Evolutionary conservation across 2,797 vertebrate species (phyloP), one percentile per base, ranked within the genome.

Genomic region (Salarias fasciatus): DNA sequence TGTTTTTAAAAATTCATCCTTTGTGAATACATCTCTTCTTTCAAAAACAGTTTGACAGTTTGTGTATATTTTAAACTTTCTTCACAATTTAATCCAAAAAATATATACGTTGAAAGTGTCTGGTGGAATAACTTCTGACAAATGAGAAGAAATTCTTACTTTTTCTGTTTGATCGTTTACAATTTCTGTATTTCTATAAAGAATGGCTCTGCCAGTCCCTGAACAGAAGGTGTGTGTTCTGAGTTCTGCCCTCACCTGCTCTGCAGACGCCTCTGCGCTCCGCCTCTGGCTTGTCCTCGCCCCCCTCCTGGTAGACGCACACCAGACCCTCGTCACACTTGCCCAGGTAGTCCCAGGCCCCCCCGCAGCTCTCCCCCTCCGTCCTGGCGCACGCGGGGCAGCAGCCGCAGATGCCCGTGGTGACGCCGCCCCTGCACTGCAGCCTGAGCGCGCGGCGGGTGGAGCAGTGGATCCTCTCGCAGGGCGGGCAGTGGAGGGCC

Each of bases 341-440:
- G 11, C 93, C 92, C 79, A 92, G 75, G 29, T 91, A 87, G 77
- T 91, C 90, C 92, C 92, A 93, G 0, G 79, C 65, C 2, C 92
- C 92, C 5, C 92, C 92, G 3, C 92, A 93, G 77, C 48, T 77
- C 77, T 93, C 89, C 11, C 85, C 90, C 29, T 69, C 75, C 0
- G 54, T 73, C n/a, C 68, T 75, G 72, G 91, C 90, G 33, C 92
- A 92, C 0, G 77, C 79, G 0, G 90, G 88, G 72, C 92, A 93
- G 87, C 91, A 93, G 64, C 91, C 90, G 1, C 91, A 93, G 11
- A 93, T 58, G 0, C 90, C 91, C 0, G 90, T 93, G 2, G 88
- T 91, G 48, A 92, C 35, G 0, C 91, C 89, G 0, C 91, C 91
- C 49, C 75, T 83, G 60, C 92, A 93, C 77, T 83, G 87, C 41